phyloP scores from a whole-genome alignment of 2,797 vertebrate genomes.

The Forpus xanthops region DNA sequence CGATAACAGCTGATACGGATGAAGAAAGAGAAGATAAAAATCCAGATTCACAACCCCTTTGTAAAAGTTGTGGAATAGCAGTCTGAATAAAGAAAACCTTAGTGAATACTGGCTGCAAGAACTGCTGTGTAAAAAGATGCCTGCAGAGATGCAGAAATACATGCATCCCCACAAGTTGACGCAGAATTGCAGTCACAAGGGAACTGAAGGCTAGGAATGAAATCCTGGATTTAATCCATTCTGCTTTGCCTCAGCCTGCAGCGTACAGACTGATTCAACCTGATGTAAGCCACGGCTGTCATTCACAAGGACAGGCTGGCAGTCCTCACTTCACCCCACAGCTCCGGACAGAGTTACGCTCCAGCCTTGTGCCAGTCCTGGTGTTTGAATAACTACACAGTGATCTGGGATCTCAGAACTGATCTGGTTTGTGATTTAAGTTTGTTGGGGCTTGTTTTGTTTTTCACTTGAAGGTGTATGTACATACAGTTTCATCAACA shows the following conservation, averaged over 20 bases:
- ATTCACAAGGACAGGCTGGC: slow-evolving; percentile 55
- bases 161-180: not conserved
- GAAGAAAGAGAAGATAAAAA: slow-evolving; percentile 1
- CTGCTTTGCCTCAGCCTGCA: slow-evolving; percentile 3
- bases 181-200: not conserved
- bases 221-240: slow-evolving; percentile 46
- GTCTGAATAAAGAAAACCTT: not conserved
- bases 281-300: slow-evolving; percentile 46
- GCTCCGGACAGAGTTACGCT: not conserved
- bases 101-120: not conserved
- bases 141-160: not conserved
- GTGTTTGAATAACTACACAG: not conserved
- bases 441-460: not conserved
- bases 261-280: slow-evolving; percentile 14
- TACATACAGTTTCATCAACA: not conserved
- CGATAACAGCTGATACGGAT: not conserved
- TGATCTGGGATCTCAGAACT: not conserved
- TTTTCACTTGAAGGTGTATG: slow-evolving; percentile 4
- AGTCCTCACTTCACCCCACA: slow-evolving; percentile 38
- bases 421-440: not conserved
- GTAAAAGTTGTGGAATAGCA: not conserved
- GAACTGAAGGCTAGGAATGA: slow-evolving; percentile 7
- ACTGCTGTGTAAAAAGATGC: not conserved
- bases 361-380: not conserved
- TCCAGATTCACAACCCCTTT: not conserved